Percentiles rank a stretch among this genome's conserved stretches.
phyloP scores from a whole-genome alignment of 1,140 invertebrate species.

The Macrobrachium rosenbergii region DNA sequence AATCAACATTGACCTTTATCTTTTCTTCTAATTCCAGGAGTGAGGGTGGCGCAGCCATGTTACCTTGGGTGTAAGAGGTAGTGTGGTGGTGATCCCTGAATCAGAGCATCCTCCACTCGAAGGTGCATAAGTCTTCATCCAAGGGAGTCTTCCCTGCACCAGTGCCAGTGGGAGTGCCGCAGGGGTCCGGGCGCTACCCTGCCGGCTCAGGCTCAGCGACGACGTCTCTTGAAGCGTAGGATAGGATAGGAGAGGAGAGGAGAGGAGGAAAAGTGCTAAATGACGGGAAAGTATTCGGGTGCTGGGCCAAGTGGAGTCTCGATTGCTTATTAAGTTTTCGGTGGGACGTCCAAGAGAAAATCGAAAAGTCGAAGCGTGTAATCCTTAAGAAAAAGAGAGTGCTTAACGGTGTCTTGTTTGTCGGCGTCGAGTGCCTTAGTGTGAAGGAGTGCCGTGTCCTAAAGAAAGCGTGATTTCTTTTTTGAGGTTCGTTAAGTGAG shows the following conservation, averaged over 20 bases:
- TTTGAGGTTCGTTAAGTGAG: not conserved
- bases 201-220: not conserved
- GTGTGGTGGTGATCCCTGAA: constrained; percentile 7
- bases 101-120: not conserved
- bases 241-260: not conserved
- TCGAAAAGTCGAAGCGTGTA: too few relatives aligned
- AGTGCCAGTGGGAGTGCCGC: constrained; percentile 2
- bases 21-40: constrained; percentile 29
- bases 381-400: too few relatives aligned
- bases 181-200: constrained; percentile 20
- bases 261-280: not conserved
- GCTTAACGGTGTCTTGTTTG: too few relatives aligned
- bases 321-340: too few relatives aligned
- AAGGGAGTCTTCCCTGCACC: not conserved
- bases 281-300: too few relatives aligned
- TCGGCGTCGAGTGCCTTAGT: too few relatives aligned
- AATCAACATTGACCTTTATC: not conserved
- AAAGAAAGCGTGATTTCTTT: too few relatives aligned
- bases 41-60: constrained; percentile 33
- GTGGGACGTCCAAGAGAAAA: too few relatives aligned
- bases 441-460: too few relatives aligned
- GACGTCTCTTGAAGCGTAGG: not conserved
- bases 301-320: too few relatives aligned
- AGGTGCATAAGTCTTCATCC: not conserved
- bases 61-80: constrained; percentile 21